phyloP scores from a whole-genome alignment of 2,797 vertebrate species.

The Cryptoblepharus egeriae region DNA sequence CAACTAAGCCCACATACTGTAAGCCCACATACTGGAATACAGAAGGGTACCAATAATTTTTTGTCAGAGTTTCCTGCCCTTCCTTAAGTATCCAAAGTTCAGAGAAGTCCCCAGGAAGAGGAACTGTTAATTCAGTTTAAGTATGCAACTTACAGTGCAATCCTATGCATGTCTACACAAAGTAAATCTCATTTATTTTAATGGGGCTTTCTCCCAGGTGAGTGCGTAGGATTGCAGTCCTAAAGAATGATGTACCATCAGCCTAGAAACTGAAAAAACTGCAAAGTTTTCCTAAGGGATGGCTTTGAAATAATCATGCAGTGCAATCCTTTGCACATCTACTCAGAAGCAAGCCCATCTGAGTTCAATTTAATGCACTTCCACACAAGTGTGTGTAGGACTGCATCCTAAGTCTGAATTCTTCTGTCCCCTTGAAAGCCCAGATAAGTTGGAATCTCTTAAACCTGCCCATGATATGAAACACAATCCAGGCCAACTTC shows the following conservation, averaged over 20 bases:
- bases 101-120: neutral
- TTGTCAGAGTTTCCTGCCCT: neutral
- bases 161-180: too few relatives aligned
- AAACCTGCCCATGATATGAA: constrained; percentile 38
- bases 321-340: too few relatives aligned
- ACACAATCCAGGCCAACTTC: constrained; percentile 40
- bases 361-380: too few relatives aligned
- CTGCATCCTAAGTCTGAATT: neutral
- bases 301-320: constrained; percentile 2
- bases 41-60: neutral
- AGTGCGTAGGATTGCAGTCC: too few relatives aligned
- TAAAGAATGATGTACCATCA: too few relatives aligned
- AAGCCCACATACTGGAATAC: neutral
- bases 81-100: neutral
- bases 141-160: too few relatives aligned
- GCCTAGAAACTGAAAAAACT: constrained; percentile 41
- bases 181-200: too few relatives aligned
- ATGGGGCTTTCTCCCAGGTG: too few relatives aligned
- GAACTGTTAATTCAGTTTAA: neutral
- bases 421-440: constrained; percentile 43
- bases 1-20: neutral
- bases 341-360: too few relatives aligned
- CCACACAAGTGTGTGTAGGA: too few relatives aligned
- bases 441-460: constrained; percentile 27
- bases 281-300: constrained; percentile 14